Conservation (phyloP, 2,888 invertebrate genomes). For the Heliconius aoede region DNA sequence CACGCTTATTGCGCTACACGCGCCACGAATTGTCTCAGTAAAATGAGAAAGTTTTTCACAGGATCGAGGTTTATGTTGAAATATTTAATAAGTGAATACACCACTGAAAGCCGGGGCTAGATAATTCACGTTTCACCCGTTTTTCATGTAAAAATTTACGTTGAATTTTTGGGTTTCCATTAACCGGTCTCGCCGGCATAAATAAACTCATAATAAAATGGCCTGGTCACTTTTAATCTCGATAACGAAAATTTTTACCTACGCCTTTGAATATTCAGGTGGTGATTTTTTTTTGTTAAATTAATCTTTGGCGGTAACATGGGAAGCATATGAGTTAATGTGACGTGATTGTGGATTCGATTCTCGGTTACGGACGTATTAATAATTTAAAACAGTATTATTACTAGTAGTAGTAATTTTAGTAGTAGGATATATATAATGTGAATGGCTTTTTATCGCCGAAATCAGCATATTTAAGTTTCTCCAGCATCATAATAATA, state of each 20-base stretch:
- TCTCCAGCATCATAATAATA: too few relatives aligned
- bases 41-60: conserved; percentile 1
- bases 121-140: conserved; percentile 39
- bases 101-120: conserved; percentile 20
- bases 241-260: conserved; percentile 50
- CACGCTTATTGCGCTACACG: background rate
- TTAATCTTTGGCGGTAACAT: background rate
- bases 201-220: conserved; percentile 48
- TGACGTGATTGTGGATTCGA: background rate
- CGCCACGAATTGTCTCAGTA: background rate
- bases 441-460: too few relatives aligned
- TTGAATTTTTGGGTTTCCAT: conserved; percentile 42
- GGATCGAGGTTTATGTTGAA: conserved; percentile 9
- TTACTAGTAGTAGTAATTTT: too few relatives aligned
- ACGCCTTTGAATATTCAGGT: conserved; percentile 16
- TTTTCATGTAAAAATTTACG: conserved; percentile 39
- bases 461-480: too few relatives aligned
- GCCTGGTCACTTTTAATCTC: conserved; percentile 61
- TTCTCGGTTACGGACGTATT: background rate
- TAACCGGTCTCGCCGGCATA: conserved; percentile 38
- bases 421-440: too few relatives aligned
- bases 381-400: too few relatives aligned
- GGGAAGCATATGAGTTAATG: background rate
- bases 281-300: conserved; percentile 11
- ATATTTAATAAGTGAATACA: conserved; percentile 33